A percentile compares a stretch with the other conserved stretches of the same genome.
Conservation (phyloP, 2,113 vertebrate species). For the Alosa alosa region DNA sequence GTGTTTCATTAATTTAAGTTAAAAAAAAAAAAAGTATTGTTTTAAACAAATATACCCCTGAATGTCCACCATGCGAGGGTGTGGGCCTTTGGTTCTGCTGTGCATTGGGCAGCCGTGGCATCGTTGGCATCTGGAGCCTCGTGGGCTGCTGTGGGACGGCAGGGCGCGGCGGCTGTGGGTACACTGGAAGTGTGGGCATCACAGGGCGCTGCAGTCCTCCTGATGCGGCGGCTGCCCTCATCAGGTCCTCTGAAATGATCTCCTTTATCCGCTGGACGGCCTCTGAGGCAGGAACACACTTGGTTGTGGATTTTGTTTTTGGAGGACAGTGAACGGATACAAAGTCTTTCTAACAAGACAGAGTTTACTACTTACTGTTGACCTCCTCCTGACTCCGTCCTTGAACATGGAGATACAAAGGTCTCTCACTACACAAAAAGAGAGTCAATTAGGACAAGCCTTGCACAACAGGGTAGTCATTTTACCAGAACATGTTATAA, state of each 20-base stretch:
- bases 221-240: slow-evolving; percentile 69
- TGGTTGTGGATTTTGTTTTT: neutral
- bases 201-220: slow-evolving; percentile 73
- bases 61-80: slow-evolving; percentile 57
- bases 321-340: neutral
- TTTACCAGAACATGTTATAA: neutral
- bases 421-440: slow-evolving; percentile 76
- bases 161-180: slow-evolving; percentile 81
- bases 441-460: slow-evolving; percentile 43
- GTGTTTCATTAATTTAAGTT: no score
- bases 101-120: slow-evolving; percentile 54
- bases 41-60: slow-evolving; percentile 62
- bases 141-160: slow-evolving; percentile 61
- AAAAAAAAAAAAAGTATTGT: neutral
- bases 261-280: slow-evolving; percentile 92
- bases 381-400: slow-evolving; percentile 89
- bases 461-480: slow-evolving; percentile 6
- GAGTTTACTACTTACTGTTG: slow-evolving; percentile 80
- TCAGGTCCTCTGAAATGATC: slow-evolving; percentile 88
- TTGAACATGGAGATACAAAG: slow-evolving; percentile 92
- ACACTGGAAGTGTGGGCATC: slow-evolving; percentile 86
- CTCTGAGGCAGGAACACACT: slow-evolving; percentile 64
- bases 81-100: slow-evolving; percentile 65
- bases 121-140: slow-evolving; percentile 3
- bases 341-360: neutral